A percentile compares a stretch with the other conserved stretches of the same genome.
phyloP scores from a whole-genome alignment of 1,140 invertebrate genomes.

The Episyrphus balteatus region DNA sequence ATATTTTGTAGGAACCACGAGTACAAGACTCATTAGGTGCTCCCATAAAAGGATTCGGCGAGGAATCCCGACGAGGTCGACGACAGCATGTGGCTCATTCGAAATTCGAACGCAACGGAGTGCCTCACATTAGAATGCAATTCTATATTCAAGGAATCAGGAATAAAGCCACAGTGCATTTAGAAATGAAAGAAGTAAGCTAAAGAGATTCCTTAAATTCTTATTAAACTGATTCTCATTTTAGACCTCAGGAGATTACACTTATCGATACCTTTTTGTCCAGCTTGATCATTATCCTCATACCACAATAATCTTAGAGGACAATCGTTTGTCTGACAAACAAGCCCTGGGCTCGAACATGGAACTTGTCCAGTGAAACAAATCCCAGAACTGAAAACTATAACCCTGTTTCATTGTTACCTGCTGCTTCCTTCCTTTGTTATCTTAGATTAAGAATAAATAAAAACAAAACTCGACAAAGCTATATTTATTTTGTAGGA shows the following conservation, averaged over 20 bases:
- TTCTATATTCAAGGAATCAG: slow-evolving; percentile 79
- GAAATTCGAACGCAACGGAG: slow-evolving; percentile 61
- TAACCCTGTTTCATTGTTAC: background rate
- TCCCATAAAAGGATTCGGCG: slow-evolving; percentile 81
- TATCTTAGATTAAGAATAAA: too few species aligned
- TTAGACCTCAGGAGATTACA: slow-evolving; percentile 63
- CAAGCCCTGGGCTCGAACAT: background rate
- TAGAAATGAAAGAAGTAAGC: slow-evolving; percentile 74
- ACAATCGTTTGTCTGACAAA: slow-evolving; percentile 46
- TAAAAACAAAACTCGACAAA: too few species aligned
- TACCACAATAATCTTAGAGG: slow-evolving; percentile 61
- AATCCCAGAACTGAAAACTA: too few species aligned
- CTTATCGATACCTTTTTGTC: slow-evolving; percentile 73
- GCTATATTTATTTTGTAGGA: too few species aligned
- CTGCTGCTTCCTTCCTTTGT: too few species aligned
- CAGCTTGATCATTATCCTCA: slow-evolving; percentile 65
- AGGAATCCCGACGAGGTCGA: slow-evolving; percentile 66
- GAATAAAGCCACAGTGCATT: slow-evolving; percentile 67
- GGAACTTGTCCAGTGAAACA: too few species aligned
- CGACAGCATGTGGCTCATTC: slow-evolving; percentile 59
- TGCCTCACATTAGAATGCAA: slow-evolving; percentile 71
- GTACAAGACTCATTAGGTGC: slow-evolving; percentile 65
- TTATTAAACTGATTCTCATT: background rate
- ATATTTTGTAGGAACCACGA: slow-evolving; percentile 42
- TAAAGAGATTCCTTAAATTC: background rate